Percentiles rank a stretch among this genome's conserved stretches.
These are phyloP conservation scores for Gadopsis marmoratus DNA, from an alignment of 2,797 vertebrate species.

Conservation along the genomic window DNA sequence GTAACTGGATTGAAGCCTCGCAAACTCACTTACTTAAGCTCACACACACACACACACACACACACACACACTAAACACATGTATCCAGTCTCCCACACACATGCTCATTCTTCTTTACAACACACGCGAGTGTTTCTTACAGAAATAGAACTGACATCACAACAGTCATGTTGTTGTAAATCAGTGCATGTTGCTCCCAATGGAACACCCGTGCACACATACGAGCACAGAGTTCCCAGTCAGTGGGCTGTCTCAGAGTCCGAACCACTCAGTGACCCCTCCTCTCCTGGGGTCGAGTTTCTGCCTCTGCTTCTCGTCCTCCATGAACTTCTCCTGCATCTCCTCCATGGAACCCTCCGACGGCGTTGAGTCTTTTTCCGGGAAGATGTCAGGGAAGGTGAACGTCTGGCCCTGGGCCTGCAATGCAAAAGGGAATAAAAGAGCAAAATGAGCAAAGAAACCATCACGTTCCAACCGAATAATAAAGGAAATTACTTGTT, in stretches of 20 bases:
- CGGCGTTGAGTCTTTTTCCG: constrained; percentile 80
- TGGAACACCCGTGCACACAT: constrained; percentile 29
- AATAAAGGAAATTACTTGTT: not conserved
- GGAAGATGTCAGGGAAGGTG: constrained; percentile 94
- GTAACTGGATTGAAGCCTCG: constrained; percentile 59
- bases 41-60: constrained; percentile 29
- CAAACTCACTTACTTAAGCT: constrained; percentile 30
- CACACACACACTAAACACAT: constrained; percentile 47
- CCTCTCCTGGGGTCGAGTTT: constrained; percentile 89
- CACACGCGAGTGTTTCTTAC: constrained; percentile 57
- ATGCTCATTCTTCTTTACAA: constrained; percentile 56
- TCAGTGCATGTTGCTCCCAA: constrained; percentile 53
- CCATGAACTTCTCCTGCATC: constrained; percentile 85
- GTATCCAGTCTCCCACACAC: constrained; percentile 61
- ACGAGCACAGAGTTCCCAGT: constrained; percentile 43
- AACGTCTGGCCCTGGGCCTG: constrained; percentile 93
- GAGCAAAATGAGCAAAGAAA: constrained; percentile 24
- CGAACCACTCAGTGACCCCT: constrained; percentile 93
- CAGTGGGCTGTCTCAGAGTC: constrained; percentile 83
- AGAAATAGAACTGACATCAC: constrained; percentile 74
- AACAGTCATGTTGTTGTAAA: constrained; percentile 56
- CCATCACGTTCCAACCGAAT: not conserved
- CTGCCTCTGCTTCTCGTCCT: constrained; percentile 87
- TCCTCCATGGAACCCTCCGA: constrained; percentile 83
- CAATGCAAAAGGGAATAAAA: constrained; percentile 18